Base-by-base conservation (phyloP, 2,888 invertebrate species). In the Latrodectus hesperus region DNA sequence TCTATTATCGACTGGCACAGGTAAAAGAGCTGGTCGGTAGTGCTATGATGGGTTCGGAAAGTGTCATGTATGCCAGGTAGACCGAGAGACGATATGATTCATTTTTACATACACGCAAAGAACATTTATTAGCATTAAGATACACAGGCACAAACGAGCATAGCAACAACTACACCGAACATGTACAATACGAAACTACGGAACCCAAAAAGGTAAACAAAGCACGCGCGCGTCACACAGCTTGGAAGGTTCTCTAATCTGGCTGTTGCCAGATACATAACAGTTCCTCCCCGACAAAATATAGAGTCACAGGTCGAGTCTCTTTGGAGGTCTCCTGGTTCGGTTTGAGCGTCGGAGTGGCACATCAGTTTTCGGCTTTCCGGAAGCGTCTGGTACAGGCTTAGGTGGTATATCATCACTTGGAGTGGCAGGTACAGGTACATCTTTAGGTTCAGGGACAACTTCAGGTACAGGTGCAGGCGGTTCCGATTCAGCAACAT, bases 211-310 rank as follows among this genome's bases (percentile, higher is more conserved):
- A 38, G 38, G 38, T 38, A 38, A 38, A 38, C 38, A 55, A 55
- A 74, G 74, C 74, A 74, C 60, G 74, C 26, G 74, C 74, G 74
- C 74, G 74, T 74, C 74, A 74, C 74, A 74, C 74, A 74, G 74
- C 74, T 74, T 74, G 74, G 74, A 74, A 78, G 77, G 68, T 78
- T 78, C 68, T 78, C 79, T 71, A 9, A 70, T 79, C 79, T 79
- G 79, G 79, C 79, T 79, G 79, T 79, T 79, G 79, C 79, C 79
- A 79, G 79, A 79, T 79, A 79, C 79, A 79, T 79, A 79, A 79
- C 79, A 71, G 70, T 77, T 78, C 77, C 77, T 77, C 67, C 68
- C 77, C 77, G 77, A 77, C 77, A 77, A 77, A 77, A 77, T 67
- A 77, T 77, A 77, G 77, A 77, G 77, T 77, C 68, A 68, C 77